phyloP scores from a whole-genome alignment of 2,113 vertebrate genomes.

The Nycticryphes semicollaris region DNA sequence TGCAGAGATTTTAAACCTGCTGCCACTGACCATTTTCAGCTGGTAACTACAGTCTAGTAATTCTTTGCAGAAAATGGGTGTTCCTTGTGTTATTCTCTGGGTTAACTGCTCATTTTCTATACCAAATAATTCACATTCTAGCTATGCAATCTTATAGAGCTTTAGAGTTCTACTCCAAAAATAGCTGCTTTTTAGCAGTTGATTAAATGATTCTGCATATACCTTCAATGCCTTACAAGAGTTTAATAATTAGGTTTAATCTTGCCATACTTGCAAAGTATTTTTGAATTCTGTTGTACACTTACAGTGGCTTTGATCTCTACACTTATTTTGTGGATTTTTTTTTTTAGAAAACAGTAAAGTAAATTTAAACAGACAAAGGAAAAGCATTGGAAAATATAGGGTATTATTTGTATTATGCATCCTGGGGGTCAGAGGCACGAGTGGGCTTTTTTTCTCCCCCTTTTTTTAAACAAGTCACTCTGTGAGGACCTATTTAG shows the following conservation, averaged over 20 bases:
- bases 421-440: not conserved
- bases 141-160: not conserved
- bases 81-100: not conserved
- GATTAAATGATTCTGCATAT: conserved; percentile 17
- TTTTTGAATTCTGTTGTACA: not conserved
- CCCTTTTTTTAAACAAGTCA: not conserved
- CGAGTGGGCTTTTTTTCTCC: not conserved
- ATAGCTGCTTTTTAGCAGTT: conserved; percentile 5
- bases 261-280: not conserved
- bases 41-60: not conserved
- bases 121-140: not conserved
- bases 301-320: not conserved
- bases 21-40: not conserved
- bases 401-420: not conserved
- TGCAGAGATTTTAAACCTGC: not conserved
- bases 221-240: not conserved
- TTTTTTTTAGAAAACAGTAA: not conserved
- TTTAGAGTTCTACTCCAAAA: not conserved
- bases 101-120: not conserved
- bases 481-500: not conserved
- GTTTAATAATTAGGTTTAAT: conserved; percentile 28
- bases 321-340: not conserved
- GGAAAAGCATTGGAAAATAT: not conserved
- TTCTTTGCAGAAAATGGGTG: not conserved
- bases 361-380: not conserved